Evolutionary conservation across 2,888 invertebrate genomes (phyloP).

Genomic region (Hipparchia sbordonii): DNA sequence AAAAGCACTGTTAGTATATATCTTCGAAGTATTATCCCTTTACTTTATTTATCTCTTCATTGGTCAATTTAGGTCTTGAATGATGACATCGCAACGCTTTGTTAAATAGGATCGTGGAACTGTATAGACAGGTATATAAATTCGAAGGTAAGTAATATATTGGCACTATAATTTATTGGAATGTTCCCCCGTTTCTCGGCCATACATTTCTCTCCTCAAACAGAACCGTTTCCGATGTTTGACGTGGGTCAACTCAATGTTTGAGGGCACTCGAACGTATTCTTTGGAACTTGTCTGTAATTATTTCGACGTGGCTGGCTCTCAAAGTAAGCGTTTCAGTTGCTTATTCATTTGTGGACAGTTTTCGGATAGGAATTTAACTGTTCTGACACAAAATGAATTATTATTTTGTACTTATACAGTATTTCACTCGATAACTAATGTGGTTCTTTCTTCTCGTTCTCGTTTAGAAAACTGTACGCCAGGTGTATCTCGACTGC

Average conservation of each 20-base stretch:
- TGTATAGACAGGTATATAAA: neutral
- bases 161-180: slow-evolving; percentile 7
- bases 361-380: neutral
- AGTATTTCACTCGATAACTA: too few relatives aligned
- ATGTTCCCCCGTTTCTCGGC: neutral
- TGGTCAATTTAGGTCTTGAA: too few relatives aligned
- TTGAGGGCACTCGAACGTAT: slow-evolving; percentile 12
- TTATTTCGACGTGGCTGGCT: neutral
- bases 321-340: neutral
- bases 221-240: slow-evolving; percentile 10
- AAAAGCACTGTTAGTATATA: too few relatives aligned
- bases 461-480: too few relatives aligned
- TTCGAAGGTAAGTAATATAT: slow-evolving; percentile 5
- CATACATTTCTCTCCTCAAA: neutral
- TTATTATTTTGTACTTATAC: too few relatives aligned
- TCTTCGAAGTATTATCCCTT: too few relatives aligned
- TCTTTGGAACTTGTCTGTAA: slow-evolving; percentile 8
- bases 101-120: neutral
- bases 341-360: neutral
- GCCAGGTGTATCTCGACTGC: too few relatives aligned
- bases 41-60: too few relatives aligned
- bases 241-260: slow-evolving; percentile 14
- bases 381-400: neutral
- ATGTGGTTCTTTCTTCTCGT: too few relatives aligned
- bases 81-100: too few relatives aligned